Percentiles rank a stretch among this genome's conserved stretches.
Conservation (phyloP, 2,113 vertebrate species). For the Notarius lentiginosus region DNA sequence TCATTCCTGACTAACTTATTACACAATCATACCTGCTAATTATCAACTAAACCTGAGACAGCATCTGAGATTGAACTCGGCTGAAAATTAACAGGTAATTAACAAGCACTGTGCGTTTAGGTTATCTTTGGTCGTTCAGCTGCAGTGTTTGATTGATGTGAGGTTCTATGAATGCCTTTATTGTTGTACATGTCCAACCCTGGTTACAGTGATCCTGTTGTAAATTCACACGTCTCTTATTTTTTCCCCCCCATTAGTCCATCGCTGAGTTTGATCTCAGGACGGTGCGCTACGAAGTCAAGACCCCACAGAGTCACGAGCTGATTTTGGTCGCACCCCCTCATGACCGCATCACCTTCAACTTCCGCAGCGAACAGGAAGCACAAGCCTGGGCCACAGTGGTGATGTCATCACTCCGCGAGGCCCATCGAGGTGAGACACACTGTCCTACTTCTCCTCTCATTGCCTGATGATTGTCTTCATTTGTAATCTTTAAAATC, state of each 20-base stretch:
- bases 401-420: constrained; percentile 80
- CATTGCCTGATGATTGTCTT: not conserved
- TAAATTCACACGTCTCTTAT: not conserved
- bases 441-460: not conserved
- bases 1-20: not conserved
- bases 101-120: not conserved
- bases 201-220: too few species aligned
- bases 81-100: too few species aligned
- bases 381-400: constrained; percentile 84
- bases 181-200: too few species aligned
- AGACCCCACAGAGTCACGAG: constrained; percentile 74
- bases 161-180: not conserved
- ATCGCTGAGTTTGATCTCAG: constrained; percentile 77
- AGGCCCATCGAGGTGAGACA: constrained; percentile 76
- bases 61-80: not conserved
- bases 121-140: not conserved
- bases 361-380: constrained; percentile 80
- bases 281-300: constrained; percentile 75
- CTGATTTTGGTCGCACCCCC: constrained; percentile 68
- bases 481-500: not conserved
- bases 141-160: not conserved
- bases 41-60: not conserved
- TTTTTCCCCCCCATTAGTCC: constrained; percentile 60
- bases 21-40: not conserved
- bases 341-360: constrained; percentile 71